These are phyloP conservation scores for Pocillopora grandis DNA, from an alignment of 92 coral and sea anemone species.

Conservation along the genomic window DNA sequence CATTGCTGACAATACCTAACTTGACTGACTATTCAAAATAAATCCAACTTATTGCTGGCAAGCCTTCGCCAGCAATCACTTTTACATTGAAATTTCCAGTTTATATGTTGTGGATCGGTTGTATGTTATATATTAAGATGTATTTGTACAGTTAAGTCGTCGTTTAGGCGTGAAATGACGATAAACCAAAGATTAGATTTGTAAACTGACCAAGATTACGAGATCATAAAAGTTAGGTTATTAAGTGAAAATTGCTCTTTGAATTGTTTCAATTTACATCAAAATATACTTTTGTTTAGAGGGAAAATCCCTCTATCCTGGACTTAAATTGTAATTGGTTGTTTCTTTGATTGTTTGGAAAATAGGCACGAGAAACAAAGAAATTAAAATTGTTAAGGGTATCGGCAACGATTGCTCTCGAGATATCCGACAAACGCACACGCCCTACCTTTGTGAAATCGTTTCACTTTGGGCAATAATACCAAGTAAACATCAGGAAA, in stretches of 20 bases:
- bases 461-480: no score
- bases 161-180: background rate
- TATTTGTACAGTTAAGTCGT: background rate
- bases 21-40: background rate
- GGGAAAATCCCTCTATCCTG: background rate
- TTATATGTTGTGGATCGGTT: conserved; percentile 29
- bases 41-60: background rate
- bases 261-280: background rate
- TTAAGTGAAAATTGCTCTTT: background rate
- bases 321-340: no score
- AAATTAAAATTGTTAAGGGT: no score
- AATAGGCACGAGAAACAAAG: no score
- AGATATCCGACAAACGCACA: no score
- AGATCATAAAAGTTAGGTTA: background rate
- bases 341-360: no score
- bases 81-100: no score
- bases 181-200: conserved; percentile 4
- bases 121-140: conserved; percentile 12
- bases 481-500: no score
- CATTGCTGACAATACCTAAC: conserved; percentile 22
- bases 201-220: background rate
- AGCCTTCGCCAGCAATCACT: no score
- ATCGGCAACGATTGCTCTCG: no score
- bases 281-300: background rate
- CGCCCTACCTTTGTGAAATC: no score